A percentile compares a stretch with the other conserved stretches of the same genome.
These are phyloP conservation scores for Macroramphosus scolopax DNA, from an alignment of 2,797 vertebrate species.

Conservation along the genomic window DNA sequence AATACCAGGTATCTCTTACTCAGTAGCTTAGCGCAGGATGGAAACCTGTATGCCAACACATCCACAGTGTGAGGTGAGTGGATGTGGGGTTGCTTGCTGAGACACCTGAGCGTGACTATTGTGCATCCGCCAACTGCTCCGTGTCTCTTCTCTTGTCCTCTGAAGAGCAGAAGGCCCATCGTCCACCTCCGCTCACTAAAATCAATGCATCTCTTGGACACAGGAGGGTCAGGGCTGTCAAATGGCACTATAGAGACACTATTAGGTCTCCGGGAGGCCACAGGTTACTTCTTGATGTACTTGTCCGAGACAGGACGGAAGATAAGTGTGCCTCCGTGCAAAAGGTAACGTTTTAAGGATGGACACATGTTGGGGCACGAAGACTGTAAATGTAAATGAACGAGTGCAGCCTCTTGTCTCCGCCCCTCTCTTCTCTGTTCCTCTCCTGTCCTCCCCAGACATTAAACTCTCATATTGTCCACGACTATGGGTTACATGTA, in stretches of 20 bases:
- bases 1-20: slow-evolving; percentile 76
- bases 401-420: slow-evolving; percentile 8
- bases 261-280: slow-evolving; percentile 58
- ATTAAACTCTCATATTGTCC: slow-evolving; percentile 36
- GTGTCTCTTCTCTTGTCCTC: slow-evolving; percentile 41
- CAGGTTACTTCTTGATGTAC: slow-evolving; percentile 64
- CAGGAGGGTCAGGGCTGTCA: slow-evolving; percentile 51
- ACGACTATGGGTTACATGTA: slow-evolving; percentile 44
- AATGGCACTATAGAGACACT: slow-evolving; percentile 64
- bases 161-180: slow-evolving; percentile 44
- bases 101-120: slow-evolving; percentile 66
- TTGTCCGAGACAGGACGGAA: slow-evolving; percentile 47
- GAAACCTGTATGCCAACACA: slow-evolving; percentile 68
- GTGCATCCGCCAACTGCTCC: slow-evolving; percentile 60
- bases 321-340: slow-evolving; percentile 61
- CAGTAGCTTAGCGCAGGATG: slow-evolving; percentile 63
- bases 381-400: slow-evolving; percentile 21
- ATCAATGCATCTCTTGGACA: slow-evolving; percentile 65
- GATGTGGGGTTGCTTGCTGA: slow-evolving; percentile 62
- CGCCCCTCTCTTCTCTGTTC: slow-evolving; percentile 5
- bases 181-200: slow-evolving; percentile 56
- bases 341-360: slow-evolving; percentile 37
- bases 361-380: slow-evolving; percentile 9
- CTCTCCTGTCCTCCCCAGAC: slow-evolving; percentile 21
- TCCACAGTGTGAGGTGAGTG: slow-evolving; percentile 67